Percentiles rank a stretch among this genome's conserved stretches.
phyloP scores from a whole-genome alignment of 2,797 vertebrate species.

The Rhinatrema bivittatum region DNA sequence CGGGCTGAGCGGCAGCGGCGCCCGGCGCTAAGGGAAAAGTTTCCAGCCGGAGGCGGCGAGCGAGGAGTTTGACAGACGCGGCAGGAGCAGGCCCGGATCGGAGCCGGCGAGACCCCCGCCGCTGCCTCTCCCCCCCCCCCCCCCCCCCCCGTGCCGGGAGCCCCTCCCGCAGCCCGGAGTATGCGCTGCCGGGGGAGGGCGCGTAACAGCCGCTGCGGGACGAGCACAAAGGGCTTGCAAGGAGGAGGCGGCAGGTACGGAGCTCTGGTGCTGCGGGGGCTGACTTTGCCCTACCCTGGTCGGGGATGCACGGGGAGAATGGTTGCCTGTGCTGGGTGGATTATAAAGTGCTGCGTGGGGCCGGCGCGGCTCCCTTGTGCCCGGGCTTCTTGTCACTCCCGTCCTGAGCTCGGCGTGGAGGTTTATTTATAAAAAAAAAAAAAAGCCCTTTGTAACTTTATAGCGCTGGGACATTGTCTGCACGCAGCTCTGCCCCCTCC shows the following conservation, averaged over 20 bases:
- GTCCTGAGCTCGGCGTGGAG: too few relatives aligned
- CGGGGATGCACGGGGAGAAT: constrained; percentile 22
- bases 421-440: too few relatives aligned
- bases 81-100: not conserved
- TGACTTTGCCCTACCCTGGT: too few relatives aligned
- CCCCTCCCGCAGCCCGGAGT: not conserved
- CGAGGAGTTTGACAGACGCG: too few relatives aligned
- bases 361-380: constrained; percentile 19
- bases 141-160: not conserved
- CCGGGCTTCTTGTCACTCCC: too few relatives aligned
- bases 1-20: not conserved
- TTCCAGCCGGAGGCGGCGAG: too few relatives aligned
- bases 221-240: too few relatives aligned
- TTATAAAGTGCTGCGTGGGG: constrained; percentile 14
- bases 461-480: too few relatives aligned
- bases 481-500: too few relatives aligned
- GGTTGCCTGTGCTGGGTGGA: constrained; percentile 11
- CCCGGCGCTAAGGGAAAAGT: constrained; percentile 43
- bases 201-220: not conserved
- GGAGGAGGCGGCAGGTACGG: not conserved
- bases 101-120: not conserved
- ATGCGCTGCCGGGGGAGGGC: constrained; percentile 4
- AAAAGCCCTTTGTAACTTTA: too few relatives aligned
- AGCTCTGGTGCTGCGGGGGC: too few relatives aligned
- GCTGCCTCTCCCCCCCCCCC: not conserved